Base-by-base conservation (phyloP, 1,140 invertebrate species). In the Rhysida immarginata region DNA sequence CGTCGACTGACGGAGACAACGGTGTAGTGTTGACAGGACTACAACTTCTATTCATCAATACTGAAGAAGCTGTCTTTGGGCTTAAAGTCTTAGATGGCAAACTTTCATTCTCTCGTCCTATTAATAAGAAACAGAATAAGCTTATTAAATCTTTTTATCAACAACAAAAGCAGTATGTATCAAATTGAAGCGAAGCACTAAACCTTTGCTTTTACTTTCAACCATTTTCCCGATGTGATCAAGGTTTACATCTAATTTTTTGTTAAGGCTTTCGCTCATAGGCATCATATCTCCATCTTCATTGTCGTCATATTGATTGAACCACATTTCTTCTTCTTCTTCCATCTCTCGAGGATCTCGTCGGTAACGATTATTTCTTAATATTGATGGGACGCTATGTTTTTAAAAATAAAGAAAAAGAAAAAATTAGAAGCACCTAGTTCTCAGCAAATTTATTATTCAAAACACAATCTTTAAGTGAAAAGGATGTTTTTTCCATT, bases 251-350 rank as follows among this genome's bases (percentile, higher is more conserved):
- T 78, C 77, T n/a, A 80, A 58, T 66, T 74, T 75, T 54, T 65
- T 68, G 44, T 64, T 68, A 18, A 69, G 60, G 5, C 51, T 44
- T 21, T 63, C 74, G 35, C 78, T 73, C 26, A 80, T 73, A 18
- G 79, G 75, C 42, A 77, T 74, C 59, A 81, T 78, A 26, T 82
- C 83, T 24, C 58, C 65, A 65, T 96, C 91, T 42, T 75, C 72
- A 62, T 89, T 82, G 64, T 95, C 92, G 67, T 96, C 92, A 61
- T 96, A 92, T 64, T 95, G 88, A 68, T 94, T 94, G 72, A 97
- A 97, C 93, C 93, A 98, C 80, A 95, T 91, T 71, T 97, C 94
- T 68, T 98, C 94, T 63, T 98, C 94, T 65, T 96, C 92, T 48
- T 97, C 93, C 58, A 96, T 77, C 65, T 93, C 84, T 44, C 92